Evolutionary conservation across 1,140 invertebrate genomes (phyloP), one percentile per base, ranked within the genome.

Genomic region (Drosophila seguyi): DNA sequence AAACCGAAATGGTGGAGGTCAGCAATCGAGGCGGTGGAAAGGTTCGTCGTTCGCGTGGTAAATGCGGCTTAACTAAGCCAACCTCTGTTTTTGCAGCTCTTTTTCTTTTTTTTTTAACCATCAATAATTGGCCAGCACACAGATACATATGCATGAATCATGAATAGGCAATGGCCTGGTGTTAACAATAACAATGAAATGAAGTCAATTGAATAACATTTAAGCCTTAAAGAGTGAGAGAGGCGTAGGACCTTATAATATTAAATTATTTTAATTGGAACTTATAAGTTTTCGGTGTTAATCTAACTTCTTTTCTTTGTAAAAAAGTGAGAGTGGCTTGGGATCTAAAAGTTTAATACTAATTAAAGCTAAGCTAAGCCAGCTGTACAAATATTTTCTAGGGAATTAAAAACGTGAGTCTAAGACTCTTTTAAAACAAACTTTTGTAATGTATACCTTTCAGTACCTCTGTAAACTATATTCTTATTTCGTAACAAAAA

Each of bases 1-100:
- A 90, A 88, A 50, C 47, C 39, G 55, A 50, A 60, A 86, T 60
- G 47, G 71, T 65, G 77, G 81, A 88, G 85, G 85, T 85, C 82
- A 69, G 55, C 50, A 27, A 34, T 25, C 63, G 36, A 60, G 41
- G 66, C 59, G 34, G 39, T 68, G 57, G 62, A 75, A 74, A 68
- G 65, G 65, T 69, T 69, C 50, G 68, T 69, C 34, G 68, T 53
- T 66, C 72, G 42, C 59, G 52, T 72, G 27, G 45, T 72, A 50
- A 69, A 66, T 44, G 61, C 66, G 22, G 59, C 59, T 62, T 57
- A 55, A 59, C 34, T 42, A 48, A 42, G 41, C 52, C 41, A 11
- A 22, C 31, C 42, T 52, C 50, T 47, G 29, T 42, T 42, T 69
- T 52, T 50, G 38, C 38, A 20, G 20, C 20, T 31, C 20, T 67